Base-by-base conservation (phyloP, 2,797 vertebrate species). In the Scyliorhinus canicula region DNA sequence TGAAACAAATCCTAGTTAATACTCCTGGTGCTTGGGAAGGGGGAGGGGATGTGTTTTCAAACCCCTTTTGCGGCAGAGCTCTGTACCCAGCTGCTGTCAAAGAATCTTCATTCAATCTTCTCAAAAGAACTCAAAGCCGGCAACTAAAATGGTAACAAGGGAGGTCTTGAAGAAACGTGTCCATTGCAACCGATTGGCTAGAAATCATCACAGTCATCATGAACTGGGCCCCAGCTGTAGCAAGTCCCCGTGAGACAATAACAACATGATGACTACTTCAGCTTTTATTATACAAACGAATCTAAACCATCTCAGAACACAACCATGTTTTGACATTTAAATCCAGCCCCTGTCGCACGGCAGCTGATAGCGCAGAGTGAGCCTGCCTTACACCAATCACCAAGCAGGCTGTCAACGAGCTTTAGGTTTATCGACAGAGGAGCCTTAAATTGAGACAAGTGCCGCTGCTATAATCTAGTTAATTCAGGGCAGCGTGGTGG, bases 281-380 rank as follows among this genome's bases (percentile, higher is more conserved):
- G 60, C 31, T 67, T 67, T 67, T 67, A 93, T 52, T 74, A 26
- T 71, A 93, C 60, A 69, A 74, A 40, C 9, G 4, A 94, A 28
- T 74, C 47, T 52, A 52, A 94, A 94, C 31, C 52, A 44, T 74
- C 44, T 74, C 47, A 35, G 67, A 40, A 52, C 52, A 71, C 47
- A 71, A 69, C 28, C 7, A 19, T 94, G 93, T 94, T 94, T 94
- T 94, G 67, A 94, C 93, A 94, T 74, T 35, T 26, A n/a, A 94
- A 16, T 52, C 47, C 50, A 93, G 28, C 47, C n/a, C n/a, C 35
- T 44, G 44, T 1, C 44, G 31, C 31, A 94, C 47, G 50, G 11
- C 65, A 69, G 47, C 12, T 74, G 31, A 35, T 52, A 71, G 6
- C 31, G 0, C 14, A 35, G 7, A 35, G 28, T 28, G 26, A 71